Base-by-base conservation (phyloP, 1,140 invertebrate species). In the Ceratina japonica region DNA sequence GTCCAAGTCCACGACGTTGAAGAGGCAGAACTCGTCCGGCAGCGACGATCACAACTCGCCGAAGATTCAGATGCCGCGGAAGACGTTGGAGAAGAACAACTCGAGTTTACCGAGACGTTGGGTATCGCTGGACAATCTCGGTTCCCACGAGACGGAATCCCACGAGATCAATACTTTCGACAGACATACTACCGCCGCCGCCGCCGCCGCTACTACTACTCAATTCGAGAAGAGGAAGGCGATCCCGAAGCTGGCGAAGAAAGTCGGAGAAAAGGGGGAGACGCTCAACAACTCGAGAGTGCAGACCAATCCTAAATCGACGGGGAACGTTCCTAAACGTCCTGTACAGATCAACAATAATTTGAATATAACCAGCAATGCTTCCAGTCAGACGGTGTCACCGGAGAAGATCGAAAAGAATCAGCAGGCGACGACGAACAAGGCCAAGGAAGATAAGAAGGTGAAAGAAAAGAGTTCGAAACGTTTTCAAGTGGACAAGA, bases 11-110 rank as follows among this genome's bases (percentile, higher is more conserved):
- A 79, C 86, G 0, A 49, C 86, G n/a, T 83, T 93, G 7, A 93
- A 92, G 73, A 87, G 93, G 49, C 92, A 93, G 75, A 93, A 93
- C 86, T 93, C 93, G 2, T 92, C 91, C 0, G 93, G 93, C 1
- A 93, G 93, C 62, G 93, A 93, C 69, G 93, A 94, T 73, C 91
- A 93, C 56, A 91, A 88, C 70, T 92, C 91, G n/a, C 92, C 92
- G 3, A 93, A 93, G 76, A 87, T 91, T 5, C 90, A 91, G 64
- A 78, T 84, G n/a, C 87, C 91, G 0, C 87, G 88, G 44, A 91
- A 90, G 79, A 27, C 80, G 8, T 68, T 86, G 15, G 91, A 92
- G 22, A 91, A 91, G 58, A 88, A n/a, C n/a, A n/a, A 91, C 72
- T 85, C 85, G 0, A 92, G 91, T 72, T 86, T 93, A 56, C 88